Conservation (phyloP, 2,888 invertebrate genomes). For the Rugalucina vietnamica region DNA sequence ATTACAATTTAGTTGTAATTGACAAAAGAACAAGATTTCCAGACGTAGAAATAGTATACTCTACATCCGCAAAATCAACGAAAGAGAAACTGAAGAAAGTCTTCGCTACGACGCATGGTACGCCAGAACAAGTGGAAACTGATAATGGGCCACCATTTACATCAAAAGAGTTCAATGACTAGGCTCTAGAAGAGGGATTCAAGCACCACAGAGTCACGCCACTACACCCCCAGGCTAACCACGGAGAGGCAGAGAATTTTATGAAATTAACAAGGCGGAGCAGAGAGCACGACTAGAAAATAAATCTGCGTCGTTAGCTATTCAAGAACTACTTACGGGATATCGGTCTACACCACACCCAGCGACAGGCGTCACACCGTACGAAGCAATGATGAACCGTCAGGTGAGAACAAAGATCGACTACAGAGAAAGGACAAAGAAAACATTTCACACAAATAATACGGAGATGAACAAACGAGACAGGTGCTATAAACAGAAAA, state of each 20-base stretch:
- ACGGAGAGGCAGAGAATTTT: not conserved
- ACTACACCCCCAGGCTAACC: not conserved
- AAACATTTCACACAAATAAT: not conserved
- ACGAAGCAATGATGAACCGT: not conserved
- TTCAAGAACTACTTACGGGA: not conserved
- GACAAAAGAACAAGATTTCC: slow-evolving; percentile 10
- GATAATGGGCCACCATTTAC: not conserved
- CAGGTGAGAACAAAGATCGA: not conserved
- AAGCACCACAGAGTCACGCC: not conserved
- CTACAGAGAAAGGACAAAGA: not conserved
- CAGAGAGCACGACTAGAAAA: slow-evolving; percentile 2
- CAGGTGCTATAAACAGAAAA: not conserved
- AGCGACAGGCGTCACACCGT: slow-evolving; percentile 1
- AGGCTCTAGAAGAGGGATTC: not conserved
- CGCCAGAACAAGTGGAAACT: not conserved
- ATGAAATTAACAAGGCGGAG: slow-evolving; percentile 2
- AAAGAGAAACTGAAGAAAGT: slow-evolving; percentile 5
- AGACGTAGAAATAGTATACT: not conserved
- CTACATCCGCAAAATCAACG: not conserved
- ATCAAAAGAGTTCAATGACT: not conserved
- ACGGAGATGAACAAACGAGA: slow-evolving; percentile 2
- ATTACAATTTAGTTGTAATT: not conserved
- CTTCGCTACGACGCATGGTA: not conserved
- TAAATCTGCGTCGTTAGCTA: not conserved
- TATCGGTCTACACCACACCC: slow-evolving; percentile 4